These are phyloP conservation scores for Coreius guichenoti DNA, from an alignment of 2,797 vertebrate species.

Conservation along the genomic window DNA sequence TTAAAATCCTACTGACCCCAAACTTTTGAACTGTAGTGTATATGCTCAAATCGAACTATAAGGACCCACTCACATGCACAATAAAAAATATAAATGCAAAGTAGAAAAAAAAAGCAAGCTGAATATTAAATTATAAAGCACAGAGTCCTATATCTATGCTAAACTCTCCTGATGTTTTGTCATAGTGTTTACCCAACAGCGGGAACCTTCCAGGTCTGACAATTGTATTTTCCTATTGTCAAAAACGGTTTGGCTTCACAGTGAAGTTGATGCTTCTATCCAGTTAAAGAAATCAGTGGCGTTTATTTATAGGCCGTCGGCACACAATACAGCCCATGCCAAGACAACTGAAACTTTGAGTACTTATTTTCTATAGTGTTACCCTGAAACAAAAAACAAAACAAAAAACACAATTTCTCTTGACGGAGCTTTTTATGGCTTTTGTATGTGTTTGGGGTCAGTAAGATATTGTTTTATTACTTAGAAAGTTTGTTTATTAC, in stretches of 20 bases:
- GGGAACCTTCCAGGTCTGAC: slow-evolving; percentile 16
- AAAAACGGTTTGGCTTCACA: slow-evolving; percentile 15
- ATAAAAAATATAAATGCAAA: background rate
- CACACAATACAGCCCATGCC: background rate
- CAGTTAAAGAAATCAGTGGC: background rate
- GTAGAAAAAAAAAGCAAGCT: background rate
- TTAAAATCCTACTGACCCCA: background rate
- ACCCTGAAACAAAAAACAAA: background rate
- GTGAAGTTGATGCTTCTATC: slow-evolving; percentile 6
- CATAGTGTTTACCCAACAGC: slow-evolving; percentile 28
- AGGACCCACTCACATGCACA: background rate
- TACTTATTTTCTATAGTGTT: background rate
- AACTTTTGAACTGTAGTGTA: background rate
- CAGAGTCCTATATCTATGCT: background rate
- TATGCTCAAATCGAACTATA: background rate
- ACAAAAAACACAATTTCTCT: background rate
- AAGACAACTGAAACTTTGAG: background rate
- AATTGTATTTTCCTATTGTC: slow-evolving; percentile 40
- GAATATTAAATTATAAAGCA: slow-evolving; percentile 13
- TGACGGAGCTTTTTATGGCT: background rate
- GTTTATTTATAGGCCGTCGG: background rate
- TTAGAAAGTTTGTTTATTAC: background rate
- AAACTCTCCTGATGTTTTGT: slow-evolving; percentile 27
- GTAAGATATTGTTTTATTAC: background rate
- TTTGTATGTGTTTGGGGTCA: background rate